Percentiles rank a stretch among this genome's conserved stretches.
These are phyloP conservation scores for Riparia riparia DNA, from an alignment of 2,113 vertebrate species.

Conservation along the genomic window DNA sequence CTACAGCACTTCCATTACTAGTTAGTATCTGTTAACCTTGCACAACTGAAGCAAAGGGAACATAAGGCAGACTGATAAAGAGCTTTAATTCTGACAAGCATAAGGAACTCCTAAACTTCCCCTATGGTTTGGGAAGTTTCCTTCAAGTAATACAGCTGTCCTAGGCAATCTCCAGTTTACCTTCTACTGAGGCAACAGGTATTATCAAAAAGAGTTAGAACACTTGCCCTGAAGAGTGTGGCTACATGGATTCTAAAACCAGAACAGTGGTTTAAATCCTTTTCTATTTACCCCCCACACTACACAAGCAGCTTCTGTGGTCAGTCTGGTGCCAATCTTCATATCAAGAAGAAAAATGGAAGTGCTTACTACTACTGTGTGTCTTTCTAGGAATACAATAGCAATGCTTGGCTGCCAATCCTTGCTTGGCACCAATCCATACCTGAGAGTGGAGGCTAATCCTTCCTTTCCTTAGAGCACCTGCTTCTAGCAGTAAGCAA, in stretches of 20 bases:
- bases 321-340: not conserved
- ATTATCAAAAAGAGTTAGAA: not conserved
- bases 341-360: slow-evolving; percentile 17
- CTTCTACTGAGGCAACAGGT: not conserved
- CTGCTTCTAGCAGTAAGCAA: slow-evolving; percentile 63
- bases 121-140: not conserved
- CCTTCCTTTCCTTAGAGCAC: slow-evolving; percentile 56
- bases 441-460: slow-evolving; percentile 60
- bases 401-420: slow-evolving; percentile 24
- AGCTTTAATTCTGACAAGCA: not conserved
- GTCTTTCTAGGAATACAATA: slow-evolving; percentile 66
- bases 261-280: not conserved
- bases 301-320: not conserved
- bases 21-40: not conserved
- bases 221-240: not conserved
- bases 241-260: not conserved
- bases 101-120: not conserved
- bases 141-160: not conserved
- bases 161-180: not conserved
- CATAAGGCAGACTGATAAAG: not conserved
- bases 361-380: not conserved
- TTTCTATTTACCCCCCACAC: not conserved
- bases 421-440: slow-evolving; percentile 44
- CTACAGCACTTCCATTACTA: not conserved
- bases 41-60: not conserved